Evolutionary conservation across 2,113 vertebrate species (phyloP), one percentile per base, ranked within the genome.

Genomic region (Phalacrocorax aristotelis): DNA sequence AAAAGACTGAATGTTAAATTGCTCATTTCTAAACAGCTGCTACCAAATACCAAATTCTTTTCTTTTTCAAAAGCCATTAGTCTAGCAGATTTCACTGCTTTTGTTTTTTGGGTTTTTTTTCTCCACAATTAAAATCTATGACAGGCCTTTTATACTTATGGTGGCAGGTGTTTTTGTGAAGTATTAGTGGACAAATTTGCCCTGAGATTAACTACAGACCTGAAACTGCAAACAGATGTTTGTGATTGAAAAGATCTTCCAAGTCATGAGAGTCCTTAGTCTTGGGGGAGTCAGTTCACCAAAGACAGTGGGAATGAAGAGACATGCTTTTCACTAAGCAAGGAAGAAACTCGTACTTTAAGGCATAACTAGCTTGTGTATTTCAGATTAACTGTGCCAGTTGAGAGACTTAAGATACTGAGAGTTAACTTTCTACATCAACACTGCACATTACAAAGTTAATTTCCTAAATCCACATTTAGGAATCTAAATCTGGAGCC

Each of bases 21-120:
- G 61, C 48, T 92, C 22, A 55, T 92, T 95, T 90, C 51, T 87
- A 75, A 90, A 78, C 42, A 86, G 21, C 86, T 95, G 92, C 38
- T 10, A 38, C 38, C 10, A 38, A 38, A 38, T 38, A 38, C 55
- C 51, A 75, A 55, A 51, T 84, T n/a, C 4, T 77, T 79, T 80
- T 22, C 27, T 83, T 87, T 91, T 72, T 34, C 70, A 88, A 80
- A 95, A 93, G 66, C 52, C 13, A 55, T 57, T 85, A 64, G 38
- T 79, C 52, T 84, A 14, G 51, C 42, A 93, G 55, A 82, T 82
- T 75, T 68, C 46, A n/a, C 27, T 76, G 16, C 66, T 61, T 70
- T 57, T 83, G 34, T 3, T 61, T 32, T 87, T 60, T 65, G 6
- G 38, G 38, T 38, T 42, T 15, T 13, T 29, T 80, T 42, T 51